Evolutionary conservation across 2,113 vertebrate genomes (phyloP), one percentile per base, ranked within the genome.

Genomic region (Pedionomus torquatus): DNA sequence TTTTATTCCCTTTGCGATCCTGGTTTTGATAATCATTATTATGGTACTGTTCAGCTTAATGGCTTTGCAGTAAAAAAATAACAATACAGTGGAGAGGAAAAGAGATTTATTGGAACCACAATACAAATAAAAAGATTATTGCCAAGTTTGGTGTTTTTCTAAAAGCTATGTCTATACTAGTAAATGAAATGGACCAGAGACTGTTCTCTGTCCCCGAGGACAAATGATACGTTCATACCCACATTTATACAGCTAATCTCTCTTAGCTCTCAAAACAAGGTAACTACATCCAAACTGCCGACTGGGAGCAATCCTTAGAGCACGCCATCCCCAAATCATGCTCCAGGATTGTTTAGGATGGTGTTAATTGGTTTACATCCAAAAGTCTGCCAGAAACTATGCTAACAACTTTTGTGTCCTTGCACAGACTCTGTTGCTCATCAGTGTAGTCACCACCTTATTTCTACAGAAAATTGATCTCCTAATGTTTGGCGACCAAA

Each of bases 21-120:
- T 65, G n/a, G 54, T 77, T 97, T 95, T 96, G 79, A 92, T 89
- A 91, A 85, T 91, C 43, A 75, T 95, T 96, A 89, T 93, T 96
- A 93, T 94, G 94, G 35, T 69, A 87, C 44, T 77, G 69, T 90
- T 96, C 86, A 93, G 12, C 58, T 93, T 96, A 97, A 95, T 92
- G 76, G 39, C 18, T 94, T 93, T 87, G 66, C 60, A 89, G 63
- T 94, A 83, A 97, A 95, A 95, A 96, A 93, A 82, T 89, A 95
- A 85, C 57, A 94, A 64, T 84, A 24, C 25, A 26, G 0, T 71
- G n/a, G 72, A 87, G 79, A 94, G 55, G 81, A 88, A 61, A 75
- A 89, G 35, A 95, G 51, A 75, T 89, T 97, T 95, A 93, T 87
- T 89, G 39, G 71, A 91, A 66, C 57, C 60, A 86, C 68, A 94